Conservation (phyloP, 2,797 vertebrate genomes). For the Eupleurogrammus muticus region DNA sequence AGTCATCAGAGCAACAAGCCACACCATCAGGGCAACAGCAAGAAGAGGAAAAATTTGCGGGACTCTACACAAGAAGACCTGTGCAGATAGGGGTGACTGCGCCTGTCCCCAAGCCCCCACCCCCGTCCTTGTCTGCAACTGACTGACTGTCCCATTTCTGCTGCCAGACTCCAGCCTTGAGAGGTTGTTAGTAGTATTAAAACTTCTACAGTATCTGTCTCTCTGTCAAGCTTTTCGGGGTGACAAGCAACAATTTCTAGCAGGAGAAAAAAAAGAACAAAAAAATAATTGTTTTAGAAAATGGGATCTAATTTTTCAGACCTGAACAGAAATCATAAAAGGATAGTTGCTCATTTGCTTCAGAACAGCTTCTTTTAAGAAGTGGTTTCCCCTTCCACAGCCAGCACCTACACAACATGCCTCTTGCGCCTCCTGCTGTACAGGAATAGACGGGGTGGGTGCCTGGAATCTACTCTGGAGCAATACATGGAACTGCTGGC, state of each 20-base stretch:
- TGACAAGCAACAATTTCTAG: slow-evolving; percentile 72
- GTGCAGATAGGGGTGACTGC: slow-evolving; percentile 90
- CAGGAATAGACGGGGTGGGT: slow-evolving; percentile 68
- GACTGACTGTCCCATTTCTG: slow-evolving; percentile 71
- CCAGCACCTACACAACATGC: slow-evolving; percentile 63
- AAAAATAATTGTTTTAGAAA: slow-evolving; percentile 61
- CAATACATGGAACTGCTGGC: slow-evolving; percentile 71
- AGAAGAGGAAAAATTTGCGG: slow-evolving; percentile 96
- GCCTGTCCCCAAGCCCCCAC: not conserved
- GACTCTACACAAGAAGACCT: slow-evolving; percentile 91
- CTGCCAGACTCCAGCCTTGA: slow-evolving; percentile 71
- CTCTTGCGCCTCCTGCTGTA: slow-evolving; percentile 76
- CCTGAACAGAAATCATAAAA: slow-evolving; percentile 75
- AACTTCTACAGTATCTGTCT: slow-evolving; percentile 53
- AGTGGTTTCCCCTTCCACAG: slow-evolving; percentile 63
- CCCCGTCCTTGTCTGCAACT: slow-evolving; percentile 57
- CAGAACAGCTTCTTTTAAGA: slow-evolving; percentile 68
- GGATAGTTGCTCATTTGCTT: slow-evolving; percentile 71
- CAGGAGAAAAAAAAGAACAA: slow-evolving; percentile 60
- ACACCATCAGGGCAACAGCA: slow-evolving; percentile 91
- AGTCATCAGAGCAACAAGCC: slow-evolving; percentile 85
- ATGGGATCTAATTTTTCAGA: slow-evolving; percentile 67
- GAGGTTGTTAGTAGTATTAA: slow-evolving; percentile 73
- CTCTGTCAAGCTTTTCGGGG: slow-evolving; percentile 58
- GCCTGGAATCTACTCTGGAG: slow-evolving; percentile 69